Evolutionary conservation across 2,113 vertebrate genomes (phyloP), one percentile per base, ranked within the genome.

Genomic region (Salminus brasiliensis): DNA sequence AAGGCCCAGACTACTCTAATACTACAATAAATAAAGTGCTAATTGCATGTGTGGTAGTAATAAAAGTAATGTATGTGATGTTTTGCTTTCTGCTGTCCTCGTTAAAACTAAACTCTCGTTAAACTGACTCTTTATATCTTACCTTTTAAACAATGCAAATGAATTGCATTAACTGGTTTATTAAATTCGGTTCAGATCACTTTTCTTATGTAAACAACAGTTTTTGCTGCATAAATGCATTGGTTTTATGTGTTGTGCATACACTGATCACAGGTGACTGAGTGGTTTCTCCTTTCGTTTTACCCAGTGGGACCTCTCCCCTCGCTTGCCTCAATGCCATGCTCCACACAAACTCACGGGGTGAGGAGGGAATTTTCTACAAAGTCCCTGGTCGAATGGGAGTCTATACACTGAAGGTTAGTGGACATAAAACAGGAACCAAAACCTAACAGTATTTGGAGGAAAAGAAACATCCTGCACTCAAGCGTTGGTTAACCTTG

Each of bases 311-410:
- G 75, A 99, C 98, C 0, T 99, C 98, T 1, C 98, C 98, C 18
- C 95, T 99, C 71, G 98, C 98, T 21, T 99, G 98, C 90, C 94
- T 99, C 74, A 99, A 99, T 85, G 98, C 98, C 23, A 99, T 99
- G 98, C 88, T 99, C 27, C 98, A 99, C 86, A 98, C 97, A 36
- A 99, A 99, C 90, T 99, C 98, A 76, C 93, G 98, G 0, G 97
- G 98, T 0, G 95, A 97, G 70, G 97, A 99, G 85, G 98, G 98
- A n/a, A 99, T 99, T 88, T 99, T 99, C 94, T 99, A 98, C 85
- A 99, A 99, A 91, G 97, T 99, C 29, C 98, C 98, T 0, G 98
- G 98, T 62, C 92, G 97, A 72, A 99, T 99, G 98, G 98, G 98
- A 43, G 98, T 99, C 67, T 99, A 99, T 91, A 99, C 97, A 0